These are phyloP conservation scores for Solenopsis fugax DNA, from an alignment of 1,140 invertebrate species.

Conservation along the genomic window DNA sequence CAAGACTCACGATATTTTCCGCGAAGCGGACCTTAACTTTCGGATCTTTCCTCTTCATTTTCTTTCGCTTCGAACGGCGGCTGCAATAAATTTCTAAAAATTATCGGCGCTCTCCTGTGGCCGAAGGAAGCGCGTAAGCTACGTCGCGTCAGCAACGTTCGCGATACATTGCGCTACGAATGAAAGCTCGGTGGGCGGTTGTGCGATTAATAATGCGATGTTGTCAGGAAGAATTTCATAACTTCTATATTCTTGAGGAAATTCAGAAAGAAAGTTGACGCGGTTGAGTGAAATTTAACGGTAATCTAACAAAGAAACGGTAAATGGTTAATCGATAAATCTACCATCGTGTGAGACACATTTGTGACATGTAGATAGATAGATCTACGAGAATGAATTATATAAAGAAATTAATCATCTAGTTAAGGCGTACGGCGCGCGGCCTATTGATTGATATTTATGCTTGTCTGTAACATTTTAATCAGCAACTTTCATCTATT, in stretches of 20 bases:
- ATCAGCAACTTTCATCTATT: neutral
- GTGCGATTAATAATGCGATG: slow-evolving; percentile 51
- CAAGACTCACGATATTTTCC: slow-evolving; percentile 21
- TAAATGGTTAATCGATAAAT: slow-evolving; percentile 53
- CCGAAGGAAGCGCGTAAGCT: neutral
- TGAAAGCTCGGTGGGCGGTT: slow-evolving; percentile 5
- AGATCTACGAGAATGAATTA: neutral
- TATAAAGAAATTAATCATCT: slow-evolving; percentile 33
- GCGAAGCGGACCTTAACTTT: slow-evolving; percentile 4
- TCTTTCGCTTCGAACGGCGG: neutral
- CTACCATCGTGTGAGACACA: neutral
- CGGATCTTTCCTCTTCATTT: slow-evolving; percentile 26
- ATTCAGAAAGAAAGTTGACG: slow-evolving; percentile 43
- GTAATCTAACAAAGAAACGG: slow-evolving; percentile 48
- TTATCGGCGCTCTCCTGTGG: neutral
- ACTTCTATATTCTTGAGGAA: slow-evolving; percentile 28
- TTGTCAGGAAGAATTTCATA: slow-evolving; percentile 56
- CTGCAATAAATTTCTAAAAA: slow-evolving; percentile 49
- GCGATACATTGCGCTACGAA: slow-evolving; percentile 32
- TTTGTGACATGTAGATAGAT: neutral
- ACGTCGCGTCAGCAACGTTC: neutral
- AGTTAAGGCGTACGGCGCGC: neutral
- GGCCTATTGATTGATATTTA: neutral
- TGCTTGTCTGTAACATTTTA: neutral
- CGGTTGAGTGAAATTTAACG: slow-evolving; percentile 42